Base-by-base conservation (phyloP, 1,140 invertebrate genomes). In the Eriocheir sinensis region DNA sequence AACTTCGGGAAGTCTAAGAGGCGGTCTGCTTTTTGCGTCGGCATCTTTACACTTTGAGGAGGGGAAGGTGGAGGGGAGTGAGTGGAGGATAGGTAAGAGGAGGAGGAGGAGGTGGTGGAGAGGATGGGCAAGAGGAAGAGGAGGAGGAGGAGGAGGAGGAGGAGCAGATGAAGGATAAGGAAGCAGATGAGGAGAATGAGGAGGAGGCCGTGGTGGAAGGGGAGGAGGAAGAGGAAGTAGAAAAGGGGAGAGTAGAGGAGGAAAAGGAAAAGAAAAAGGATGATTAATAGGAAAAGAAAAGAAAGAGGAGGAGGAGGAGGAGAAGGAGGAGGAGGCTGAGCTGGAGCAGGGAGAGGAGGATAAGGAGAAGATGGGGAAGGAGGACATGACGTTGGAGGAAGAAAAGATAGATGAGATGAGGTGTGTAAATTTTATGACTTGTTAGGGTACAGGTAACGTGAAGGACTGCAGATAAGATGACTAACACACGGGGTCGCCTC, bases 141-240 rank as follows among this genome's bases (percentile, higher is more conserved):
- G 60, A n/a, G 60, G 60, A 72, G 60, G 60, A 72, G 60, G 60
- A 72, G 27, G 60, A 72, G 60, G 60, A 72, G 60, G 60, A 72
- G 60, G 60, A n/a, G n/a, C n/a, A n/a, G n/a, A n/a, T n/a, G n/a
- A n/a, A n/a, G n/a, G n/a, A n/a, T n/a, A n/a, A n/a, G n/a, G n/a
- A n/a, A n/a, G n/a, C n/a, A n/a, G n/a, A n/a, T n/a, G n/a, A n/a
- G n/a, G n/a, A n/a, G n/a, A n/a, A n/a, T n/a, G n/a, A n/a, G n/a
- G n/a, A n/a, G n/a, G n/a, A n/a, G n/a, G n/a, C n/a, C n/a, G n/a
- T n/a, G n/a, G n/a, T n/a, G n/a, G n/a, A n/a, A n/a, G n/a, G n/a
- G n/a, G n/a, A n/a, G n/a, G n/a, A n/a, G n/a, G n/a, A n/a, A n/a
- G n/a, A n/a, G n/a, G n/a, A n/a, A n/a, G n/a, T n/a, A n/a, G n/a